phyloP scores from a whole-genome alignment of 2,797 vertebrate species.

The Spondyliosoma cantharus region DNA sequence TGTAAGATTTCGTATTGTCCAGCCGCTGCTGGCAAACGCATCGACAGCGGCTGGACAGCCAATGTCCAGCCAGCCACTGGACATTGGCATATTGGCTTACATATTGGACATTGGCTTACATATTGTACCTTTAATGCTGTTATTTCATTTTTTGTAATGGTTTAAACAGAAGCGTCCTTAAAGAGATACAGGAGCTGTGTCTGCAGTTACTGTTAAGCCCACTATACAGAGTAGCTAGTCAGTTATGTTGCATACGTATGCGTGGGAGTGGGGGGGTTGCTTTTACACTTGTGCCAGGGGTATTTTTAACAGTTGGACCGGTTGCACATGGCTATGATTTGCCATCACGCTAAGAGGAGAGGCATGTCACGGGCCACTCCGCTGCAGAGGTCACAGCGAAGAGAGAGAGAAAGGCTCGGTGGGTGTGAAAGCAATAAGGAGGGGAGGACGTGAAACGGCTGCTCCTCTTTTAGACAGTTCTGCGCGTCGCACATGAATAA shows the following conservation, averaged over 20 bases:
- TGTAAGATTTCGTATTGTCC: no score
- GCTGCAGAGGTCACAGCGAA: conserved; percentile 11
- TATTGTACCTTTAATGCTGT: no score
- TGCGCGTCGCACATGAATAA: conserved; percentile 61
- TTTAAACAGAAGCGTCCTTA: no score
- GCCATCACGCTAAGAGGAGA: conserved; percentile 56
- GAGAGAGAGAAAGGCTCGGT: background rate
- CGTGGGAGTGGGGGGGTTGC: background rate
- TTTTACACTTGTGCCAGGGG: conserved; percentile 1
- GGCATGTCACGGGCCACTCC: conserved; percentile 32
- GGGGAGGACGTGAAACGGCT: conserved; percentile 26
- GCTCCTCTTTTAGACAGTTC: conserved; percentile 46
- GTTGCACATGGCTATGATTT: conserved; percentile 20
- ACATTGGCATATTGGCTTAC: no score
- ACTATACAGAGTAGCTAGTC: background rate
- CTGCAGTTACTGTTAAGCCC: background rate
- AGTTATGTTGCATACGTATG: background rate
- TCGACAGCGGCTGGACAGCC: no score
- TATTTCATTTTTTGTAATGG: no score
- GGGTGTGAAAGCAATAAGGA: conserved; percentile 38
- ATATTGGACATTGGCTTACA: no score
- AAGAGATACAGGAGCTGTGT: background rate
- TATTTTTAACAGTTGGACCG: conserved; percentile 39
- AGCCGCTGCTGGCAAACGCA: no score
- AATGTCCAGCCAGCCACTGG: no score